Percentiles rank a stretch among this genome's conserved stretches.
Evolutionary conservation across 2,797 vertebrate genomes (phyloP).

Genomic region (Cossypha caffra): DNA sequence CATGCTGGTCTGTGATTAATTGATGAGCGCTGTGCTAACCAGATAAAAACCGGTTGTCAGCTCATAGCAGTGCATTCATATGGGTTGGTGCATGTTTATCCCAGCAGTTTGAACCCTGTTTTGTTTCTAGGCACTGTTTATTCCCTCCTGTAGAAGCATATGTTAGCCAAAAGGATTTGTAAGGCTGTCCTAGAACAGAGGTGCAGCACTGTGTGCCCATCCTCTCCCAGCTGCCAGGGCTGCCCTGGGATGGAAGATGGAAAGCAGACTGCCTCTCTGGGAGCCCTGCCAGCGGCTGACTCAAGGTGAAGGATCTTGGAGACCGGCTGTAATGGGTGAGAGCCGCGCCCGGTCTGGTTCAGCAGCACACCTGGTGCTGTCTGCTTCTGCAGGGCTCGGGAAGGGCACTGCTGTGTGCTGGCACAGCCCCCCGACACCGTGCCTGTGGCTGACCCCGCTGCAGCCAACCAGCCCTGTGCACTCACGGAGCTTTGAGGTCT

Average conservation of each 20-base stretch:
- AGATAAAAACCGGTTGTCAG: not conserved
- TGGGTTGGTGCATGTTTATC: not conserved
- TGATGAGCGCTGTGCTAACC: not conserved
- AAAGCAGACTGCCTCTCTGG: not conserved
- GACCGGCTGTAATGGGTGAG: not conserved
- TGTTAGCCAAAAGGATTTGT: not conserved
- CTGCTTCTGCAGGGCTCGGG: not conserved
- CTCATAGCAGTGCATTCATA: not conserved
- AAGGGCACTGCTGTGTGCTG: not conserved
- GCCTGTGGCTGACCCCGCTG: not conserved
- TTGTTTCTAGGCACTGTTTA: not conserved
- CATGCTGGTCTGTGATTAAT: conserved; percentile 26
- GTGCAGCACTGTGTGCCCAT: not conserved
- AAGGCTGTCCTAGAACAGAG: not conserved
- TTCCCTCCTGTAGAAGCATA: not conserved
- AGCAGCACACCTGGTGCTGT: conserved; percentile 6
- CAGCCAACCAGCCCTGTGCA: not conserved
- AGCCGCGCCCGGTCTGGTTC: not conserved
- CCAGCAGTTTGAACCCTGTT: not conserved
- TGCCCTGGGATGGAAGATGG: not conserved
- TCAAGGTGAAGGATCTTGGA: not conserved
- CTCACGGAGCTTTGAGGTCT: not conserved
- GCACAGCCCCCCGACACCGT: not conserved
- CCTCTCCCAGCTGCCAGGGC: not conserved
- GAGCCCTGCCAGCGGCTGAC: conserved; percentile 30